Evolutionary conservation across 2,888 invertebrate species (phyloP), one percentile per base, ranked within the genome.

Genomic region (Kuschelorhynchus macadamiae): DNA sequence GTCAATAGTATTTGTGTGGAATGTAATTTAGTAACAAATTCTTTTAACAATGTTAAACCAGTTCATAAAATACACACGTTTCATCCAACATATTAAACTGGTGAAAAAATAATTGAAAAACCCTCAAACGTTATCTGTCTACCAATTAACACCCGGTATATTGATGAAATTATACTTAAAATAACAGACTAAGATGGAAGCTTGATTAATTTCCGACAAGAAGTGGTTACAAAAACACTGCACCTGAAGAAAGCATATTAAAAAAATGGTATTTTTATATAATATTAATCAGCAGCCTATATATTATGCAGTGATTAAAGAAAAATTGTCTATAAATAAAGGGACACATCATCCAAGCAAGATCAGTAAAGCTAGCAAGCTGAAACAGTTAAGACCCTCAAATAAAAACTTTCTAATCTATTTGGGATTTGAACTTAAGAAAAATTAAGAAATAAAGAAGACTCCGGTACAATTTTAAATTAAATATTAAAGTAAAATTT

Each of bases 61-160:
- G 61, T 61, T 5, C 70, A 72, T 44, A 65, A 65, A 78, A 80
- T 76, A 77, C 76, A 49, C 47, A 52, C 64, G 21, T 72, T 71
- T 53, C 60, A 59, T 56, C 77, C 77, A 5, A 71, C 64, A 32
- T 77, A 77, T 11, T 67, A 72, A 18, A 76, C 79, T 25, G 81
- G 81, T 12, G 81, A 78, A 76, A 79, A 80, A 76, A 77, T 81
- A 52, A 71, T 78, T 46, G 80, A 81, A 73, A 73, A 75, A 16
- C 80, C 79, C 2, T 65, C 60, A 49, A 78, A 77, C 70, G 75
- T 80, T 16, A 77, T 81, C 55, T 81, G 81, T 76, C 75, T 80
- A 65, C 80, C 79, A 33, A 74, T 81, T 12, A 77, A 70, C 55
- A 69, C 71, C 11, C 70, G 46, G 56, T 57, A 55, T 36, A 77